Conservation (phyloP, 1,140 invertebrate genomes). For the Formica exsecta region DNA sequence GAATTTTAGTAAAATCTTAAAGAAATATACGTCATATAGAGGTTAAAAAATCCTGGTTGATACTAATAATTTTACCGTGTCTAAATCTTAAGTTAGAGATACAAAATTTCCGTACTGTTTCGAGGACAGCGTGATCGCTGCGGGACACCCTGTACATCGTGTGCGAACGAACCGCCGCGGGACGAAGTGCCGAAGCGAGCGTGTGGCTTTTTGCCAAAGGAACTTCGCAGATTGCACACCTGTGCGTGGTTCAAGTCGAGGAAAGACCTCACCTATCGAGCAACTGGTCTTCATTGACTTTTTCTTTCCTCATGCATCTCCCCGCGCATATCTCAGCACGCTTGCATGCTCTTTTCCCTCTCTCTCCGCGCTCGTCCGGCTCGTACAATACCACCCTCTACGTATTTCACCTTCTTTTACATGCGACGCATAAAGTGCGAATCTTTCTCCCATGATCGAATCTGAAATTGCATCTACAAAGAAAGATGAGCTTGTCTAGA, state of each 20-base stretch:
- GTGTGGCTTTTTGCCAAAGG: slow-evolving; percentile 82
- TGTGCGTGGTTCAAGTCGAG: slow-evolving; percentile 81
- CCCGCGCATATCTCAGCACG: slow-evolving; percentile 66
- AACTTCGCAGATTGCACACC: slow-evolving; percentile 85
- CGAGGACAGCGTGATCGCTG: background rate
- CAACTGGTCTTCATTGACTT: slow-evolving; percentile 85
- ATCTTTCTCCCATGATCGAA: background rate
- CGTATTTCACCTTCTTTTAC: slow-evolving; percentile 18
- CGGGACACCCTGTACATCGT: slow-evolving; percentile 38
- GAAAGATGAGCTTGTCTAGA: background rate
- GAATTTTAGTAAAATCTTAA: background rate
- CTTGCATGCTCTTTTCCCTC: slow-evolving; percentile 44
- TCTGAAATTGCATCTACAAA: background rate
- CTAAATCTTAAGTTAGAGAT: background rate
- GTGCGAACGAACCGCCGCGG: slow-evolving; percentile 51
- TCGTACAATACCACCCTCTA: slow-evolving; percentile 15
- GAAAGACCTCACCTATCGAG: slow-evolving; percentile 86
- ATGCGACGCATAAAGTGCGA: background rate
- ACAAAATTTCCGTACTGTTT: background rate
- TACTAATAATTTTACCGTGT: background rate
- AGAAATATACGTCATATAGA: background rate
- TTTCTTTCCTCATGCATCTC: slow-evolving; percentile 83
- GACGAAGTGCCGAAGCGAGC: slow-evolving; percentile 65
- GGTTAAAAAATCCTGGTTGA: no score
- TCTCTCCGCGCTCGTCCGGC: slow-evolving; percentile 19